Percentiles rank a stretch among this genome's conserved stretches.
These are phyloP conservation scores for Peromyscus melanophrys DNA, from an alignment of 2,797 vertebrate species.

Conservation along the genomic window DNA sequence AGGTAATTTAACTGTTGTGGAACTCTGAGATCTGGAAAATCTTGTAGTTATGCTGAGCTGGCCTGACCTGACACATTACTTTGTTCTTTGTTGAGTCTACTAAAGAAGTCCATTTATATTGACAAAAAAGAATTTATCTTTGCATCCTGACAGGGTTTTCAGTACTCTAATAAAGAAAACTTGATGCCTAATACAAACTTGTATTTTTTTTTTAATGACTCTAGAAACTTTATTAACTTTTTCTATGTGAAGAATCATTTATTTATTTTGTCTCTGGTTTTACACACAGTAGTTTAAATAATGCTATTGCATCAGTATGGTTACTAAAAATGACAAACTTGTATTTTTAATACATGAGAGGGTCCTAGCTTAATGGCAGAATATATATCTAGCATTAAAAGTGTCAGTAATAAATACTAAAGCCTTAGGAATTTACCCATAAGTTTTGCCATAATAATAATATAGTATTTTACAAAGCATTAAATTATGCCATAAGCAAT, in stretches of 20 bases:
- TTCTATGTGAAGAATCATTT: too few relatives aligned
- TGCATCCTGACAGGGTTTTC: slow-evolving; percentile 30
- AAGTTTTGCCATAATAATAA: slow-evolving; percentile 30
- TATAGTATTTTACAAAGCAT: slow-evolving; percentile 34
- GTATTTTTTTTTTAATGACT: background rate
- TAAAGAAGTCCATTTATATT: slow-evolving; percentile 12
- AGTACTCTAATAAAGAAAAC: slow-evolving; percentile 42
- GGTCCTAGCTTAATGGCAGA: background rate
- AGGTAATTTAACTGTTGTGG: slow-evolving; percentile 9
- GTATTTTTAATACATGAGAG: background rate
- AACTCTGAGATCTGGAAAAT: slow-evolving; percentile 30
- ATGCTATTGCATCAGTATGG: too few relatives aligned
- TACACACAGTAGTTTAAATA: too few relatives aligned
- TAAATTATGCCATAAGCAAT: background rate
- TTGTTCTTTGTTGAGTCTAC: slow-evolving; percentile 14
- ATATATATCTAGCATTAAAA: background rate
- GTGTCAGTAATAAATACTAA: slow-evolving; percentile 46
- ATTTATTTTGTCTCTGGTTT: too few relatives aligned
- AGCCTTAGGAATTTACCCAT: slow-evolving; percentile 23
- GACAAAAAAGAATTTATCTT: background rate
- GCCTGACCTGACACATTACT: slow-evolving; percentile 36
- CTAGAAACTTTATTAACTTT: too few relatives aligned
- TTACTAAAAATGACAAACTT: too few relatives aligned
- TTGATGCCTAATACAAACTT: slow-evolving; percentile 33
- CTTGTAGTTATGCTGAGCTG: slow-evolving; percentile 14